Evolutionary conservation across 2,888 invertebrate genomes (phyloP).

Genomic region (Cecidostiba fungosa): DNA sequence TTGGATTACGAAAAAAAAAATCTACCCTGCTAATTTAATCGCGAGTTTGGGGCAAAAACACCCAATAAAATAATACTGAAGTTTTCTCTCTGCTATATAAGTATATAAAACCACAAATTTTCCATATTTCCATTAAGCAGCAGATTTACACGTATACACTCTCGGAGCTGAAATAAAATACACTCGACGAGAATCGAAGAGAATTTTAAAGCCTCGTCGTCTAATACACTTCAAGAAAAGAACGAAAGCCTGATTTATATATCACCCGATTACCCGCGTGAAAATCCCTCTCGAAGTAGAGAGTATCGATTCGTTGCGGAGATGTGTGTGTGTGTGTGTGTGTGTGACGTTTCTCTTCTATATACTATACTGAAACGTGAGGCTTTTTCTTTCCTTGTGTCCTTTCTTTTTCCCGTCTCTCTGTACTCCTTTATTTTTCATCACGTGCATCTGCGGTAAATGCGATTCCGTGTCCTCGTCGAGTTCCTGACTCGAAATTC

Average conservation of each 20-base stretch:
- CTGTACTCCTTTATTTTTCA: slow-evolving; percentile 31
- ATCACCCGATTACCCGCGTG: slow-evolving; percentile 21
- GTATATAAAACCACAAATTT: not conserved
- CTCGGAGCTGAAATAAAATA: not conserved
- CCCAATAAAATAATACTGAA: not conserved
- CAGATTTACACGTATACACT: not conserved
- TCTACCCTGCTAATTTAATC: too few species aligned
- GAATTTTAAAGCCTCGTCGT: not conserved
- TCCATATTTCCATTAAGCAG: not conserved
- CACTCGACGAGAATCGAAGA: not conserved
- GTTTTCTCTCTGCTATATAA: not conserved
- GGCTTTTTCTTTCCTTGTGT: not conserved
- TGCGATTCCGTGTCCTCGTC: slow-evolving; percentile 3
- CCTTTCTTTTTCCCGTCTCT: not conserved
- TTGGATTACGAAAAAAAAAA: not conserved
- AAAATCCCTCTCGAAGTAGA: not conserved
- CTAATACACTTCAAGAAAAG: slow-evolving; percentile 30
- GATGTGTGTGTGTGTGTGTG: too few species aligned
- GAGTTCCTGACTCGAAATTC: not conserved
- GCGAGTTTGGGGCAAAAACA: too few species aligned
- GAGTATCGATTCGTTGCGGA: slow-evolving; percentile 39
- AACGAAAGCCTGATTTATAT: slow-evolving; percentile 39
- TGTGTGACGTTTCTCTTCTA: slow-evolving; percentile 22
- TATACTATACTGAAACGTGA: not conserved
- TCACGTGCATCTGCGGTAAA: not conserved